These are phyloP conservation scores for Pediacus dermestoides DNA, from an alignment of 2,888 invertebrate species.

Conservation along the genomic window DNA sequence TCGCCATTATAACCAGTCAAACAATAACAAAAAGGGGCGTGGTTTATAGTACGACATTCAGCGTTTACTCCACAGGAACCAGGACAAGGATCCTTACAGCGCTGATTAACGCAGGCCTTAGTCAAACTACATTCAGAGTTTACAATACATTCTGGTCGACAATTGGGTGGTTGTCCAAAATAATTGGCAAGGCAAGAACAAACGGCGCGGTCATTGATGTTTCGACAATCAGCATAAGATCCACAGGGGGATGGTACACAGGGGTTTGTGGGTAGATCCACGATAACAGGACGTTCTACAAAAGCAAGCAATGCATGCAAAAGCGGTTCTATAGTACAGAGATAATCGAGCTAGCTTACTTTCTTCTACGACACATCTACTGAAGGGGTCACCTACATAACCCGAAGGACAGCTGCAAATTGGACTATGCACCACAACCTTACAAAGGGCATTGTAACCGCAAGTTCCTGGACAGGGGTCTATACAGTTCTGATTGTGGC, in stretches of 20 bases:
- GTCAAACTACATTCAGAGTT: conserved; percentile 71
- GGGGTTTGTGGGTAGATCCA: conserved; percentile 49
- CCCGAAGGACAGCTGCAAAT: conserved; percentile 70
- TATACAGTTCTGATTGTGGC: conserved; percentile 72
- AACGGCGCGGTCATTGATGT: conserved; percentile 62
- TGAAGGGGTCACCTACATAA: conserved; percentile 74
- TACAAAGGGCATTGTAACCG: conserved; percentile 72
- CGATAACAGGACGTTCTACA: conserved; percentile 40
- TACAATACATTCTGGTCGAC: conserved; percentile 71
- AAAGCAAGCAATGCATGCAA: conserved; percentile 28
- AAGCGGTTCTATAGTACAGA: conserved; percentile 7
- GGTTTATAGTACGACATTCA: conserved; percentile 66
- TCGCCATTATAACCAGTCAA: conserved; percentile 69
- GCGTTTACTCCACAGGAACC: conserved; percentile 74
- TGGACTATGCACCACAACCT: conserved; percentile 76
- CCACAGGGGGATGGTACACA: conserved; percentile 75
- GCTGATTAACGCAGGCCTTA: conserved; percentile 67
- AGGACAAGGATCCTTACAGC: conserved; percentile 70
- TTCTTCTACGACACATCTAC: conserved; percentile 62
- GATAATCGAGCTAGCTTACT: conserved; percentile 54
- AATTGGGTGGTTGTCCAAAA: conserved; percentile 75
- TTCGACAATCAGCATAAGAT: conserved; percentile 71
- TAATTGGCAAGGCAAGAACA: conserved; percentile 74
- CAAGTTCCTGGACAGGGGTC: conserved; percentile 77
- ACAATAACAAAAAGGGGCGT: conserved; percentile 71